Evolutionary conservation across 2,113 vertebrate genomes (phyloP), one percentile per base, ranked within the genome.

Genomic region (Leucosticte australis): DNA sequence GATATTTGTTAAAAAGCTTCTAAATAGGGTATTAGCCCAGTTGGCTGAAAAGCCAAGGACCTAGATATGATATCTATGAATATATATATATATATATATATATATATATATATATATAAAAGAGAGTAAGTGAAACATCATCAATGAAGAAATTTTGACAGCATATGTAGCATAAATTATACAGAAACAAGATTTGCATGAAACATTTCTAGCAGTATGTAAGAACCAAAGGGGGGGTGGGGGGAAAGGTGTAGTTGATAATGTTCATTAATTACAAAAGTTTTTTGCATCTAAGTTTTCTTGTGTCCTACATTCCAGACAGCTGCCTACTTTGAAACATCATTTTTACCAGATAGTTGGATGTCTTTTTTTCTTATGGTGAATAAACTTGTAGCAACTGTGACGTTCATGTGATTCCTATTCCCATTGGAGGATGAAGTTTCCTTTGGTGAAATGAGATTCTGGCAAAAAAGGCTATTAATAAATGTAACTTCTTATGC

Each of bases 401-500:
- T 92, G 93, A 94, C 28, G 31, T 96, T 89, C 53, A 33, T 90
- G 47, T 79, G 83, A 92, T 84, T 89, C 82, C 74, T 94, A 85
- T 78, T 97, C 94, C 95, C 96, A 94, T 87, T 96, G 97, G 95
- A 96, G 24, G 65, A 84, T 75, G 83, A 96, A 91, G 83, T 96
- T 96, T 96, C 80, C 91, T 95, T 96, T 94, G 88, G 95, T 91
- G 82, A 94, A 96, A 95, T 97, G 89, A 97, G 83, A 95, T 93
- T 90, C 94, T 86, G 78, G 89, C 53, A 91, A 91, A 91, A 94
- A 95, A 55, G 47, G 30, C 92, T 96, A 70, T 96, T 97, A 97
- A 97, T 96, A 97, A 96, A 92, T 91, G 90, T 91, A 97, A 95
- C 94, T 96, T 96, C 95, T 96, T 97, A 95, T 87, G 95, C 39